phyloP scores from a whole-genome alignment of 2,888 invertebrate species.

The Allolobophora icterica region DNA sequence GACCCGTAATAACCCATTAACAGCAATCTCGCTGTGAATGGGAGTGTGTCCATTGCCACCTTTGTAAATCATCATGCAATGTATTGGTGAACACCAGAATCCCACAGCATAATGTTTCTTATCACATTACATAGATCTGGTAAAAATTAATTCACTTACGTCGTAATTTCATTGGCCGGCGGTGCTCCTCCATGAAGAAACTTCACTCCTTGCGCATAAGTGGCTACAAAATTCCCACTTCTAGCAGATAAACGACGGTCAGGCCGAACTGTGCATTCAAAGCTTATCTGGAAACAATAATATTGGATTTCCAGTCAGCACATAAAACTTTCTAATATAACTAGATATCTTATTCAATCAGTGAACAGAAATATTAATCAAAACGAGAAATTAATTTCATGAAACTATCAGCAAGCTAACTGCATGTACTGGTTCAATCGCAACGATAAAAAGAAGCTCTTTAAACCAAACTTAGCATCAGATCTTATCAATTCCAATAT shows the following conservation, averaged over 20 bases:
- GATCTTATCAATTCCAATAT: too few relatives aligned
- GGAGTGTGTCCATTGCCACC: neutral
- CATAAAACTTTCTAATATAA: too few relatives aligned
- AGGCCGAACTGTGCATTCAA: neutral
- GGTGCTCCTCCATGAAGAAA: constrained; percentile 1
- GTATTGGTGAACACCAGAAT: neutral
- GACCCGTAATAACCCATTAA: neutral
- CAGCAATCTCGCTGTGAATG: neutral
- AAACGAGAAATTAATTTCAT: too few relatives aligned
- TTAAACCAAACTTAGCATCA: too few relatives aligned
- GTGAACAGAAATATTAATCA: too few relatives aligned
- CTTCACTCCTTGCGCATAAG: neutral
- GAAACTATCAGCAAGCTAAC: too few relatives aligned
- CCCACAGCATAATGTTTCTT: neutral
- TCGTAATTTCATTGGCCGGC: neutral
- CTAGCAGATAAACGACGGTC: neutral
- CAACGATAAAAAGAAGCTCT: too few relatives aligned
- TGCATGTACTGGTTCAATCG: neutral
- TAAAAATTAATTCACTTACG: neutral
- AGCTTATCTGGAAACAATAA: neutral
- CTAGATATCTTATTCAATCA: neutral
- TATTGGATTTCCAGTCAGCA: neutral
- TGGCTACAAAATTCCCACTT: neutral
- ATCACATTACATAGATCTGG: neutral
- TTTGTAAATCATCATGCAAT: neutral